Evolutionary conservation across 2,797 vertebrate genomes (phyloP), one percentile per base, ranked within the genome.

Genomic region (Prionace glauca): DNA sequence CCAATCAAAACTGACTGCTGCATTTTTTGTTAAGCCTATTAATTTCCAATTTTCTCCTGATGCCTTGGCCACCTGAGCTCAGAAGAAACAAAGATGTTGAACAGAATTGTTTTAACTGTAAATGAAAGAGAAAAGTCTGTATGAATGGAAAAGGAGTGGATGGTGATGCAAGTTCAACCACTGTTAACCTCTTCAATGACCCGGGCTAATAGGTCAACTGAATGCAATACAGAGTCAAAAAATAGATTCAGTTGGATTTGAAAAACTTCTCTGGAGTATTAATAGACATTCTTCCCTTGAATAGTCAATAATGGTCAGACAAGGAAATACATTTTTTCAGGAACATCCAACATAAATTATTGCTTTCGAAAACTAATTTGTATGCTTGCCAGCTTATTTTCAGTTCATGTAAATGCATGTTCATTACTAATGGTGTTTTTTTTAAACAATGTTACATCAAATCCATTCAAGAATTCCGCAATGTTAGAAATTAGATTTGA

Each of bases 401-500:
- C 87, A 62, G 62, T n/a, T 29, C 87, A 5, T 11, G 32, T 62
- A 62, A 90, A 62, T 29, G 56, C 5, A 56, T 8, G 16, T n/a
- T 90, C 29, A 11, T 90, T 90, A 32, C 62, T 60, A 88, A 50
- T 88, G 60, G 8, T 60, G 24, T 45, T 45, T 88, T 60, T 56
- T 87, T 32, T 32, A 90, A 60, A 56, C 50, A 90, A 62, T 29
- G 26, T 90, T 56, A n/a, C 56, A 62, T 84, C 36, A 84, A 84
- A 45, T 8, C 41, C 36, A 84, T 84, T 10, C 18, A 45, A 36
- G 56, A 32, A 16, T 90, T 10, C 11, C 32, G 14, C 50, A 90
- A 60, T 90, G 87, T 90, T 62, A 90, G 56, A 90, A 90, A 90
- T 62, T 90, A 29, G 26, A 32, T 90, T 90, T 90, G 87, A 60